Conservation (phyloP, 35 echinoderm and acorn worm genomes). For the Ophioderma brevispina region DNA sequence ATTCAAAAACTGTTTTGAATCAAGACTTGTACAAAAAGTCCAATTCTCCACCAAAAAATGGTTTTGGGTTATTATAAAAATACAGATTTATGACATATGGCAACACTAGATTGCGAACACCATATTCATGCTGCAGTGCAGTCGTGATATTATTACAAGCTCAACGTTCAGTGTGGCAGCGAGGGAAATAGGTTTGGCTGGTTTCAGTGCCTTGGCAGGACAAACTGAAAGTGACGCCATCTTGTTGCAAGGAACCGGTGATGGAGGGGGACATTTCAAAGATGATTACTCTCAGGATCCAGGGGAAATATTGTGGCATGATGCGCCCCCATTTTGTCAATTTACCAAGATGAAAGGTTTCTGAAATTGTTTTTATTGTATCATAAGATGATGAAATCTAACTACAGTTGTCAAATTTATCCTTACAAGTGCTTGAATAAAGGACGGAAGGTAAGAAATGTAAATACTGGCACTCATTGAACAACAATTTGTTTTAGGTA, state of each 20-base stretch:
- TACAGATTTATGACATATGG: too few relatives aligned
- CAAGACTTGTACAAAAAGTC: too few relatives aligned
- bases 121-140: not conserved
- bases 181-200: not conserved
- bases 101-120: not conserved
- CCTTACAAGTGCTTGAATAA: too few relatives aligned
- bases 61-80: too few relatives aligned
- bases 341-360: not conserved
- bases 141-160: not conserved
- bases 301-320: not conserved
- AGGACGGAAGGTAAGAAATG: too few relatives aligned
- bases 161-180: not conserved
- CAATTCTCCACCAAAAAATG: too few relatives aligned
- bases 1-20: too few relatives aligned
- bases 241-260: not conserved
- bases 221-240: not conserved
- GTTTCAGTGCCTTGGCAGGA: not conserved
- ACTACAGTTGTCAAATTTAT: not conserved
- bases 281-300: not conserved
- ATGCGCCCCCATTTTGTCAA: conserved; percentile 5
- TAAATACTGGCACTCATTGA: too few relatives aligned
- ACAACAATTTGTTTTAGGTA: too few relatives aligned
- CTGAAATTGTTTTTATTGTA: not conserved
- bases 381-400: not conserved
- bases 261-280: not conserved